Conservation (phyloP, 1,140 invertebrate genomes). For the Aleiodes sp. region DNA sequence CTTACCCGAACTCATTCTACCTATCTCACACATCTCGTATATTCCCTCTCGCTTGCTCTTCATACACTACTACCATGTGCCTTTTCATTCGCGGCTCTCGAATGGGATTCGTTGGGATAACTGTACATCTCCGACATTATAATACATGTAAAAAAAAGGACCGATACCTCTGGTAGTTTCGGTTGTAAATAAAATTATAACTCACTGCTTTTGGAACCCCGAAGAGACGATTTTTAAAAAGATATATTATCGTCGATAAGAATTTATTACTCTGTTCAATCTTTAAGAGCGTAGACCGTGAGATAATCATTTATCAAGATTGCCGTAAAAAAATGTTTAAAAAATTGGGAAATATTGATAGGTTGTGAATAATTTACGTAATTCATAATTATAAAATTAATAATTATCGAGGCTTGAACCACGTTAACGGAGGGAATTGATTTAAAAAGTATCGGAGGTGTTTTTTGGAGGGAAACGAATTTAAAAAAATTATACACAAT, state of each 20-base stretch:
- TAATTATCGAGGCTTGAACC: background rate
- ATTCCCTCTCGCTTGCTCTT: background rate
- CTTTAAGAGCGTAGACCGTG: background rate
- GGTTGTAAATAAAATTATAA: constrained; percentile 39
- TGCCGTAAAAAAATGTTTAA: too few relatives aligned
- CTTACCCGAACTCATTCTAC: constrained; percentile 46
- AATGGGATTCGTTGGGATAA: background rate
- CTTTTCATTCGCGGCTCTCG: constrained; percentile 13
- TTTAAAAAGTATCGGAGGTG: background rate
- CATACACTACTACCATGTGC: background rate
- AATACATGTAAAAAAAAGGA: constrained; percentile 19
- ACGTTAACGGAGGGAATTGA: background rate
- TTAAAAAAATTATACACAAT: background rate
- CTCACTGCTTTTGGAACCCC: background rate
- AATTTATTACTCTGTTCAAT: background rate
- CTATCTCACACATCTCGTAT: constrained; percentile 18
- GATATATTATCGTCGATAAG: background rate
- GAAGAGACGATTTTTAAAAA: too few relatives aligned
- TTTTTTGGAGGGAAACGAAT: background rate
- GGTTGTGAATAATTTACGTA: background rate
- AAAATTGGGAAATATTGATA: background rate
- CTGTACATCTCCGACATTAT: constrained; percentile 14
- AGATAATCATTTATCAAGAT: too few relatives aligned
- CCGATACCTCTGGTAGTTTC: constrained; percentile 4
- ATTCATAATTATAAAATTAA: background rate